phyloP scores from a whole-genome alignment of 2,888 invertebrate genomes.

The Arge pagana region DNA sequence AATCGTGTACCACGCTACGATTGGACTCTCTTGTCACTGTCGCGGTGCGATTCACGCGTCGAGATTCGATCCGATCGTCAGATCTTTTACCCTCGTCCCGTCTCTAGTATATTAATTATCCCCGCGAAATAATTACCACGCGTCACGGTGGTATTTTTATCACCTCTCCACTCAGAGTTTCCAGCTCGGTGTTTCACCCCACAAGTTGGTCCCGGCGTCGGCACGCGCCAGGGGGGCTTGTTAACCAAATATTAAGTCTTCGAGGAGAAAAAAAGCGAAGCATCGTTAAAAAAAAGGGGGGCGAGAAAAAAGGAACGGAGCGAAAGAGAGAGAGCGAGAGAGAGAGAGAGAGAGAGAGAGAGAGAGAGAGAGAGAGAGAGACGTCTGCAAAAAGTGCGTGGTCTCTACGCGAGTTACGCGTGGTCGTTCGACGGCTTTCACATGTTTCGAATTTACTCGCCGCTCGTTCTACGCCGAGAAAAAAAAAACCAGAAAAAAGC shows the following conservation, averaged over 20 bases:
- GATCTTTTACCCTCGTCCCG: not conserved
- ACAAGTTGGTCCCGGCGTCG: conserved; percentile 14
- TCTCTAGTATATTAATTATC: conserved; percentile 3
- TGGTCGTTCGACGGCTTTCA: conserved; percentile 1
- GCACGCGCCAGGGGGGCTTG: conserved; percentile 23
- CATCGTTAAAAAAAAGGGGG: not conserved
- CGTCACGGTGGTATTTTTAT: conserved; percentile 6
- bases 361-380: no score
- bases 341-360: no score
- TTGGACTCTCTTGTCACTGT: no score
- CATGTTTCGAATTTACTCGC: no score
- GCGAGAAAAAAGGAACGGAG: not conserved
- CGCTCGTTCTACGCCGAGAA: no score
- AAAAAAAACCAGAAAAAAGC: no score
- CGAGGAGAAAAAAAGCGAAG: not conserved
- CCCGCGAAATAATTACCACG: conserved; percentile 1
- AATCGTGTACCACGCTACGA: no score
- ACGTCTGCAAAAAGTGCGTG: no score
- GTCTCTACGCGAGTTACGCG: no score
- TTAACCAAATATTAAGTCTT: conserved; percentile 21
- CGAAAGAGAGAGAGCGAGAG: not conserved
- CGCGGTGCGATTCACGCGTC: no score
- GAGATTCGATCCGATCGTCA: no score
- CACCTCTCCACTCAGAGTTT: not conserved
- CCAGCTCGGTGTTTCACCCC: conserved; percentile 15